Percentiles rank a stretch among this genome's conserved stretches.
Conservation (phyloP, 2,888 invertebrate genomes). For the Cheilosia vernalis region DNA sequence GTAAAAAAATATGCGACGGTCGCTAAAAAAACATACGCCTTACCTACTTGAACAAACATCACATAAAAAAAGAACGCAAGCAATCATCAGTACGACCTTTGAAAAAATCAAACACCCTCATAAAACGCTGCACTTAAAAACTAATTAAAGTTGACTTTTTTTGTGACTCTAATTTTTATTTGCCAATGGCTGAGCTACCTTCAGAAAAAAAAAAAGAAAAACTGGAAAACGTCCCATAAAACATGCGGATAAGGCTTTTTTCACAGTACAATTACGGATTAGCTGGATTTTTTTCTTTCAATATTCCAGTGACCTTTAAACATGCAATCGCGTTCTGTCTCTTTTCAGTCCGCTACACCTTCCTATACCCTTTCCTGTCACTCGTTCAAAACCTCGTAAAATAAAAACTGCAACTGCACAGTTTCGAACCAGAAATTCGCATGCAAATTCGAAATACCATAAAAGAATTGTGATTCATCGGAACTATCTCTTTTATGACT, state of each 20-base stretch:
- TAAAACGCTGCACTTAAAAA: background rate
- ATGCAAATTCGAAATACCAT: constrained; percentile 20
- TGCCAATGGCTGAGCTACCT: constrained; percentile 1
- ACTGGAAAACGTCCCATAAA: background rate
- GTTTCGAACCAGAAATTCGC: constrained; percentile 11
- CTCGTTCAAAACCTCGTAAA: background rate
- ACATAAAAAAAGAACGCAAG: background rate
- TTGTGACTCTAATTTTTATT: constrained; percentile 32
- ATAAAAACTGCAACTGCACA: background rate
- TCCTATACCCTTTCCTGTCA: background rate
- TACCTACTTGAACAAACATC: constrained; percentile 12
- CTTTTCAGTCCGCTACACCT: background rate
- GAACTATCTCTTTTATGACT: constrained; percentile 3
- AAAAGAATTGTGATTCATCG: constrained; percentile 18
- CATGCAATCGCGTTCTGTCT: background rate
- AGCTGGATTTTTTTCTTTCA: background rate
- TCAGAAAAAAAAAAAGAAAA: too few species aligned
- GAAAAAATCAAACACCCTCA: background rate
- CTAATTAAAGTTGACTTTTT: constrained; percentile 32
- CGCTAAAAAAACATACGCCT: background rate
- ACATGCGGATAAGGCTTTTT: constrained; percentile 7
- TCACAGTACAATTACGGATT: background rate
- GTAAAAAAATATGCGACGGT: background rate
- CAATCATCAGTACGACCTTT: background rate
- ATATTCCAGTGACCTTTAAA: background rate